Conservation (phyloP, 1,140 invertebrate species). For the Sycophila sp. region DNA sequence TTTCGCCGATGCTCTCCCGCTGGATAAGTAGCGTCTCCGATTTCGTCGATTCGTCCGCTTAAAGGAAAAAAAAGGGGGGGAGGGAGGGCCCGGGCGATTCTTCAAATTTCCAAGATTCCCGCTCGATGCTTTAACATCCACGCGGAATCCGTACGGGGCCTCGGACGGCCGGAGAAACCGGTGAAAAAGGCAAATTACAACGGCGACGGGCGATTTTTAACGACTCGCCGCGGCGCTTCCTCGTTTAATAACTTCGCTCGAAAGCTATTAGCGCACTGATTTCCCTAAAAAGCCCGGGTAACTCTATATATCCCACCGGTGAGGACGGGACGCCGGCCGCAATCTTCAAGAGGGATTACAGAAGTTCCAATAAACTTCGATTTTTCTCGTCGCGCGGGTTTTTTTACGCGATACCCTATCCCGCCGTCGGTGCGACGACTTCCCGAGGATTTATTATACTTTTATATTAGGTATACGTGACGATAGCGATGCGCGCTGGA, state of each 20-base stretch:
- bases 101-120: slow-evolving; percentile 39
- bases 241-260: slow-evolving; percentile 17
- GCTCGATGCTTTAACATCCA: slow-evolving; percentile 43
- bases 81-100: slow-evolving; percentile 2
- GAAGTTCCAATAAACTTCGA: slow-evolving; percentile 16
- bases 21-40: too few relatives aligned
- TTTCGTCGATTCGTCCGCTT: not conserved
- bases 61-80: not conserved
- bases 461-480: too few relatives aligned
- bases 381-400: not conserved
- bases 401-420: not conserved
- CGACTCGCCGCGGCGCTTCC: not conserved
- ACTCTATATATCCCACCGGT: not conserved
- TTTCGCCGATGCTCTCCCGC: too few relatives aligned
- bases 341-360: too few relatives aligned
- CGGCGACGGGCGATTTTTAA: slow-evolving; percentile 3
- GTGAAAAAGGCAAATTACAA: slow-evolving; percentile 14
- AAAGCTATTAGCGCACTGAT: not conserved
- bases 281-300: not conserved
- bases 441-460: too few relatives aligned
- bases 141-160: slow-evolving; percentile 11
- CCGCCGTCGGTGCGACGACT: not conserved
- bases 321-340: too few relatives aligned
- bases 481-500: too few relatives aligned
- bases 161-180: not conserved